Evolutionary conservation across 2,113 vertebrate genomes (phyloP).

Genomic region (Canis aureus): DNA sequence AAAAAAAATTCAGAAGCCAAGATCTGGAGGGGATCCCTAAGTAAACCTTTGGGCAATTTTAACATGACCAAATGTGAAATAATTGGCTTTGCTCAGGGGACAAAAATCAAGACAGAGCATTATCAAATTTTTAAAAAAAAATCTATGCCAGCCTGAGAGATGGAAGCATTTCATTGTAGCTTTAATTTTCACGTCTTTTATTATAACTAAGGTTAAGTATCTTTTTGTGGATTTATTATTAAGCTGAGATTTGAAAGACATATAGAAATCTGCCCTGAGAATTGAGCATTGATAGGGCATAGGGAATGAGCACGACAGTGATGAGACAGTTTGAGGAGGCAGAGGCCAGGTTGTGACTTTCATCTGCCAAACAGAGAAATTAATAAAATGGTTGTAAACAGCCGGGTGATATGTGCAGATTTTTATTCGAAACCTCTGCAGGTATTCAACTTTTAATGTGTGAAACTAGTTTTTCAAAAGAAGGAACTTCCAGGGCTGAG

Average conservation of each 20-base stretch:
- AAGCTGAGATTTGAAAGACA: background rate
- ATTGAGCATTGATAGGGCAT: background rate
- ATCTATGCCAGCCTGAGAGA: background rate
- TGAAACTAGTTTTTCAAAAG: background rate
- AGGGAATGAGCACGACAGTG: background rate
- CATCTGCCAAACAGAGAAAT: background rate
- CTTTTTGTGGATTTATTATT: constrained; percentile 1
- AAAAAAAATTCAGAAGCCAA: background rate
- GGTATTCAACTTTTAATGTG: background rate
- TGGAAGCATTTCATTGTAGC: background rate
- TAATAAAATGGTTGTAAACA: background rate
- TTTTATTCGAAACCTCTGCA: background rate
- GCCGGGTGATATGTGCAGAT: background rate
- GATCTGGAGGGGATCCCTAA: background rate
- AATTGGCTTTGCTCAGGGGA: background rate
- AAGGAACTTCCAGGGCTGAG: background rate
- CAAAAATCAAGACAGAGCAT: background rate
- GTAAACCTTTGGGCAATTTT: background rate
- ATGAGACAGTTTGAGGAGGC: background rate
- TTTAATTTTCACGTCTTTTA: background rate
- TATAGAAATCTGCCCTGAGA: background rate
- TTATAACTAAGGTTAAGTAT: background rate
- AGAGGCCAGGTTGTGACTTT: background rate
- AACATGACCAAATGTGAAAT: background rate
- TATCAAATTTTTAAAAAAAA: background rate